Percentiles rank a stretch among this genome's conserved stretches.
Conservation (phyloP, 2,888 invertebrate species). For the Machimus rusticus region DNA sequence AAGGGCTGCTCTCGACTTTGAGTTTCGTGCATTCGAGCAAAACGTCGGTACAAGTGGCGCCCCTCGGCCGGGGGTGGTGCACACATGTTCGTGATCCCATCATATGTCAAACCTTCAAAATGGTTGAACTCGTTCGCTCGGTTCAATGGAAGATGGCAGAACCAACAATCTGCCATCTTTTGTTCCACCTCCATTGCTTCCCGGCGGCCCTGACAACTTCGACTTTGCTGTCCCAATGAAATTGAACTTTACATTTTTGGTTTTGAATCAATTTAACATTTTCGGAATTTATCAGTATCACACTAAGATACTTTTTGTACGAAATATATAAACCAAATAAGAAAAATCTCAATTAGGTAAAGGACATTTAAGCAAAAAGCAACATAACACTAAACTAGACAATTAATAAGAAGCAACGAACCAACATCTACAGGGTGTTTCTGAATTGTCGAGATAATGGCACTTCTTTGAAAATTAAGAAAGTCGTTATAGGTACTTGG, state of each 20-base stretch:
- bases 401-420: no score
- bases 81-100: slow-evolving; percentile 41
- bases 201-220: not conserved
- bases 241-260: not conserved
- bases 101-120: slow-evolving; percentile 39
- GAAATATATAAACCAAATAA: no score
- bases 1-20: slow-evolving; percentile 15
- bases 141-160: slow-evolving; percentile 31
- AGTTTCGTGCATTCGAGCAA: not conserved
- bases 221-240: not conserved
- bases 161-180: slow-evolving; percentile 4
- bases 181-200: not conserved
- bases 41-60: not conserved
- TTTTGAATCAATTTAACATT: no score
- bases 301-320: no score
- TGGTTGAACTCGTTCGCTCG: slow-evolving; percentile 28
- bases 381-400: no score
- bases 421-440: no score
- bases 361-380: no score
- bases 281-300: no score
- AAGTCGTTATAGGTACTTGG: no score
- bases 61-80: not conserved
- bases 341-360: no score
- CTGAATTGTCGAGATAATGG: no score
- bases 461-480: no score